Evolutionary conservation across 1,140 invertebrate genomes (phyloP).

Genomic region (Artemia franciscana): DNA sequence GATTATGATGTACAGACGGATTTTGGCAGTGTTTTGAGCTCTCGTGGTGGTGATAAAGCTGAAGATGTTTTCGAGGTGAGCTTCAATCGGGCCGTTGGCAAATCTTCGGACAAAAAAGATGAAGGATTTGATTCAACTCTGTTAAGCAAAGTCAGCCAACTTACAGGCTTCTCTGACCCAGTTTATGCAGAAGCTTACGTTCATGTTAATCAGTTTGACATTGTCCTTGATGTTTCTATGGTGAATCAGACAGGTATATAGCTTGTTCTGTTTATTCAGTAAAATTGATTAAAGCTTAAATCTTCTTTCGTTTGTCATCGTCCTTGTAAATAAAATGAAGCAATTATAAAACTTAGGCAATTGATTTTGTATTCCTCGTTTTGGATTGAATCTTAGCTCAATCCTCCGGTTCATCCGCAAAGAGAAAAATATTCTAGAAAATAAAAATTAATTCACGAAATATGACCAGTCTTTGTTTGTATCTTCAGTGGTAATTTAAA

Average conservation of each 20-base stretch:
- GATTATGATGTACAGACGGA: slow-evolving; percentile 49
- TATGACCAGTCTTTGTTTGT: no score
- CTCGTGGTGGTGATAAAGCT: slow-evolving; percentile 29
- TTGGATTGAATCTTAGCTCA: no score
- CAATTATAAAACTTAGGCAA: no score
- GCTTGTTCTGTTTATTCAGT: no score
- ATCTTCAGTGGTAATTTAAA: no score
- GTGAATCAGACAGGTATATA: slow-evolving; percentile 90
- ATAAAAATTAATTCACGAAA: no score
- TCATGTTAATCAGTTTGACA: slow-evolving; percentile 97
- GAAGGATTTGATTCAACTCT: slow-evolving; percentile 25
- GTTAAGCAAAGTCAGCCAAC: slow-evolving; percentile 69
- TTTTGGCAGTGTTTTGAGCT: slow-evolving; percentile 60
- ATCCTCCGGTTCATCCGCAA: no score
- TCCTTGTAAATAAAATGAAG: no score
- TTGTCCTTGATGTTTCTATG: slow-evolving; percentile 84
- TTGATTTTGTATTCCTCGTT: no score
- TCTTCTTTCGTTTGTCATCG: no score
- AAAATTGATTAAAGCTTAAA: no score
- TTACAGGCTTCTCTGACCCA: slow-evolving; percentile 98
- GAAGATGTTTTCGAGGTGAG: slow-evolving; percentile 90
- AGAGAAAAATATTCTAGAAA: no score
- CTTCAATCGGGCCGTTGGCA: slow-evolving; percentile 62
- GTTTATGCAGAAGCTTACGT: slow-evolving; percentile 98
- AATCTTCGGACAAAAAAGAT: slow-evolving; percentile 27